Evolutionary conservation across 2,113 vertebrate genomes (phyloP).

Genomic region (Tragulus kanchil): DNA sequence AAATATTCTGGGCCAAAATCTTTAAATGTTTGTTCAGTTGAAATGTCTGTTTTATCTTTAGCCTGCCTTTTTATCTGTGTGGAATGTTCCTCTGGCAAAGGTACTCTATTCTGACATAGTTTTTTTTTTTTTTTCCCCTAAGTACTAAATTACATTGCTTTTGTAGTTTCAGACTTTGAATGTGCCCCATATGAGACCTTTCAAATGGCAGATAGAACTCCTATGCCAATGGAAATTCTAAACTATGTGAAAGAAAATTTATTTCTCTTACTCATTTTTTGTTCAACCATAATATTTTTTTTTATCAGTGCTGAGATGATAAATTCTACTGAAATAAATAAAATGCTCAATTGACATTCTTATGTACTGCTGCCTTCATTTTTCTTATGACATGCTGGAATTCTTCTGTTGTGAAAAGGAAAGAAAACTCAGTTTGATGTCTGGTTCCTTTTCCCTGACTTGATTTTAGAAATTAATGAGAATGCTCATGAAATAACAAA

Average conservation of each 20-base stretch:
- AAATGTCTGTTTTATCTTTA: constrained; percentile 68
- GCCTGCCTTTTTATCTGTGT: constrained; percentile 50
- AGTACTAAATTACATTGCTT: constrained; percentile 62
- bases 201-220: constrained; percentile 9
- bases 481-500: neutral
- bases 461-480: neutral
- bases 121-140: neutral
- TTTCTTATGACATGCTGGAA: constrained; percentile 55
- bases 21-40: constrained; percentile 27
- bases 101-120: constrained; percentile 47
- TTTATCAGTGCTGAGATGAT: constrained; percentile 46
- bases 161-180: constrained; percentile 67
- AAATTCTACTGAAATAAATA: constrained; percentile 45
- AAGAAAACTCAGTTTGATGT: neutral
- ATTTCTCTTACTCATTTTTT: constrained; percentile 45
- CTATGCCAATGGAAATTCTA: constrained; percentile 56
- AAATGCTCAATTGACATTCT: constrained; percentile 34
- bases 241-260: constrained; percentile 11
- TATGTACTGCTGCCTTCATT: constrained; percentile 48
- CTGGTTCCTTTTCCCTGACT: neutral
- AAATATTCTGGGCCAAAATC: neutral
- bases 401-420: constrained; percentile 55
- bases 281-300: constrained; percentile 51
- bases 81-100: constrained; percentile 67
- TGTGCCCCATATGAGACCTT: constrained; percentile 39